Evolutionary conservation across 2,113 vertebrate species (phyloP).

Genomic region (Telmatochromis brachygnathus): DNA sequence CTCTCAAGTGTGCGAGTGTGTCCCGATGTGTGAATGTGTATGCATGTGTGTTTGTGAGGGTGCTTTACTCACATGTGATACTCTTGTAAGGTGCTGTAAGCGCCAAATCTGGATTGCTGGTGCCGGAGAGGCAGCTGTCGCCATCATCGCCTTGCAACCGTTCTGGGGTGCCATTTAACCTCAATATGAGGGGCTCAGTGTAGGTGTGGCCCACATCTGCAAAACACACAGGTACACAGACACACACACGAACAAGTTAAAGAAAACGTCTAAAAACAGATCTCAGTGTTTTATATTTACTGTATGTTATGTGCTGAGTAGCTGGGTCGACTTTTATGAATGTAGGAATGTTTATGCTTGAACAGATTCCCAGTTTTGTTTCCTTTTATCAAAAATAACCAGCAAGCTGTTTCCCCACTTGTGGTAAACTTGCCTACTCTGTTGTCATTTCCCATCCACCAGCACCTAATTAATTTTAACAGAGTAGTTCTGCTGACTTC

Average conservation of each 20-base stretch:
- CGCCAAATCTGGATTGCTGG: constrained; percentile 38
- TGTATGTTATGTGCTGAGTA: background rate
- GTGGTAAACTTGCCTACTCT: constrained; percentile 5
- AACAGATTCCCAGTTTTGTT: background rate
- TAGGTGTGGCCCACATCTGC: constrained; percentile 56
- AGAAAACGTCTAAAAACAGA: background rate
- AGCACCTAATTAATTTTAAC: constrained; percentile 53
- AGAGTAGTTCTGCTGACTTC: constrained; percentile 54
- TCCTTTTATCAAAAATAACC: background rate
- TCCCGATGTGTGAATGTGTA: background rate
- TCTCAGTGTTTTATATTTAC: background rate
- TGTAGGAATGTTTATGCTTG: background rate
- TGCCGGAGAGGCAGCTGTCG: constrained; percentile 48
- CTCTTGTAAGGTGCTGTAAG: constrained; percentile 48
- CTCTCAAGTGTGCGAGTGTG: background rate
- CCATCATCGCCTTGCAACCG: constrained; percentile 14
- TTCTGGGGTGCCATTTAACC: constrained; percentile 45
- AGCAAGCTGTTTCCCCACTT: constrained; percentile 6
- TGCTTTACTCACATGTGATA: constrained; percentile 68
- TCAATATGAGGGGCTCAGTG: constrained; percentile 60
- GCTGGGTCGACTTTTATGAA: background rate
- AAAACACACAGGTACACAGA: constrained; percentile 3
- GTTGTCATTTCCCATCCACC: constrained; percentile 46
- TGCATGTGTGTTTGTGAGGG: background rate
- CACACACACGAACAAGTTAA: background rate